Percentiles rank a stretch among this genome's conserved stretches.
phyloP scores from a whole-genome alignment of 2,888 invertebrate species.

The Nudaria mundana region DNA sequence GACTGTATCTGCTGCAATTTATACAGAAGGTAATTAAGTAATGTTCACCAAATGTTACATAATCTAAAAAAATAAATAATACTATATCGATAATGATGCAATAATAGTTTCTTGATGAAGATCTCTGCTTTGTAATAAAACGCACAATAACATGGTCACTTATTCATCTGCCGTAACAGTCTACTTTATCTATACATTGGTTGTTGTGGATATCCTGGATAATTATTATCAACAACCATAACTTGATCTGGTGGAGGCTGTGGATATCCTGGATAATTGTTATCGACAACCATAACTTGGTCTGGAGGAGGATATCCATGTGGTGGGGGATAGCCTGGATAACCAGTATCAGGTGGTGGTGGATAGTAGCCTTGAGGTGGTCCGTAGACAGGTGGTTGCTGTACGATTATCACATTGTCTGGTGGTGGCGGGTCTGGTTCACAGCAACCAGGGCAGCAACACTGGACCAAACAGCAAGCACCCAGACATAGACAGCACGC shows the following conservation, averaged over 20 bases:
- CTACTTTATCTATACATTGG: conserved; percentile 2
- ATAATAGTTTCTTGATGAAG: too few species aligned
- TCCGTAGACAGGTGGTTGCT: neutral
- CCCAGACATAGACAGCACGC: conserved; percentile 46
- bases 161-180: neutral
- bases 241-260: conserved; percentile 13
- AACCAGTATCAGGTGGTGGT: neutral
- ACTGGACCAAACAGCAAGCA: conserved; percentile 44
- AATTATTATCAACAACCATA: conserved; percentile 24
- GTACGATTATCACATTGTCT: neutral
- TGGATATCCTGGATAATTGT: neutral
- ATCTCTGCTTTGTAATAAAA: too few species aligned
- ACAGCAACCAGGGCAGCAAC: conserved; percentile 46
- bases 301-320: neutral
- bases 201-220: conserved; percentile 1
- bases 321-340: neutral
- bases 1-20: too few species aligned
- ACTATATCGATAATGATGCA: too few species aligned
- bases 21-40: too few species aligned
- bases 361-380: neutral
- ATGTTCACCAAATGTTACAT: too few species aligned
- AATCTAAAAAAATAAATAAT: too few species aligned
- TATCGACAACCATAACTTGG: too few species aligned
- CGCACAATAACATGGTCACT: neutral
- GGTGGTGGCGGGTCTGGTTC: conserved; percentile 28